These are phyloP conservation scores for Erpobdella octoculata DNA, from an alignment of 2,888 invertebrate genomes.

Conservation along the genomic window DNA sequence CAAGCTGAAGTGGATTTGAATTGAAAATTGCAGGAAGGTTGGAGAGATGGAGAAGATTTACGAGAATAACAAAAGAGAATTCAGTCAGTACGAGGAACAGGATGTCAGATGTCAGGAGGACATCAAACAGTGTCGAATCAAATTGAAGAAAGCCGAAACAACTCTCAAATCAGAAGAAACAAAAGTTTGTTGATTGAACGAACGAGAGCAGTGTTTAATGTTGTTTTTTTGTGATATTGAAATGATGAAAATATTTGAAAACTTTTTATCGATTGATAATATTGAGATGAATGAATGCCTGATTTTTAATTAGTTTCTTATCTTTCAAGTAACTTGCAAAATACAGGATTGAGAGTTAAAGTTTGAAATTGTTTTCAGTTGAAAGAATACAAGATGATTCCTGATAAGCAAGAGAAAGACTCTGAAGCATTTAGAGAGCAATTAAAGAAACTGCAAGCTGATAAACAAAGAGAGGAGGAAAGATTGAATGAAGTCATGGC, in stretches of 20 bases:
- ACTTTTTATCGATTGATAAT: no score
- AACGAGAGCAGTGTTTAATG: no score
- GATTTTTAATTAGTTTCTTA: no score
- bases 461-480: slow-evolving; percentile 56
- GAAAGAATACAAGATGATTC: slow-evolving; percentile 61
- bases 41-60: slow-evolving; percentile 60
- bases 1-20: slow-evolving; percentile 55
- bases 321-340: no score
- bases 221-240: no score
- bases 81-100: slow-evolving; percentile 62
- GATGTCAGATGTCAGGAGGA: slow-evolving; percentile 57
- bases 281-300: no score
- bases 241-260: no score
- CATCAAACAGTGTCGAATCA: slow-evolving; percentile 59
- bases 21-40: slow-evolving; percentile 61
- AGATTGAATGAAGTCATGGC: slow-evolving; percentile 56
- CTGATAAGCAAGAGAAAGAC: slow-evolving; percentile 67
- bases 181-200: slow-evolving; percentile 41
- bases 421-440: slow-evolving; percentile 56
- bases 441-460: slow-evolving; percentile 59
- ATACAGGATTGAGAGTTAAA: no score
- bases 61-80: slow-evolving; percentile 36
- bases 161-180: slow-evolving; percentile 57
- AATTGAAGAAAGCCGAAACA: slow-evolving; percentile 67
- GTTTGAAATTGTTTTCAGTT: no score